Conservation (phyloP, 2,797 vertebrate species). For the Ptychobarbus kaznakovi region DNA sequence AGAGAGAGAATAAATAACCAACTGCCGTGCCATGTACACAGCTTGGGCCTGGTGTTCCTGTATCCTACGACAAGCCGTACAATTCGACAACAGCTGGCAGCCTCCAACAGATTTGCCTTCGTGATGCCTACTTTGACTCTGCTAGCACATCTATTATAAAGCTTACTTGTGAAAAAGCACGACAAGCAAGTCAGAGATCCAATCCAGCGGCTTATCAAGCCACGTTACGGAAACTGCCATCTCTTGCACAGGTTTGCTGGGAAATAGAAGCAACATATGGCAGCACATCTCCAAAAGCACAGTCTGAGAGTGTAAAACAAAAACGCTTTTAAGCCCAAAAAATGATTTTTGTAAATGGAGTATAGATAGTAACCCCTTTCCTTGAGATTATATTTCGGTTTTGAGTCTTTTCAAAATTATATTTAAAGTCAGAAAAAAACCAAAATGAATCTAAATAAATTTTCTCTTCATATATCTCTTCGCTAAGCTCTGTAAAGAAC, state of each 20-base stretch:
- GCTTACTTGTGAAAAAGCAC: slow-evolving; percentile 21
- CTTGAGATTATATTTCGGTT: too few species aligned
- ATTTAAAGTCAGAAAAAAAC: too few species aligned
- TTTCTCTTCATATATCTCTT: too few species aligned
- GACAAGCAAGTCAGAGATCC: slow-evolving; percentile 15
- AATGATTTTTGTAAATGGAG: too few species aligned
- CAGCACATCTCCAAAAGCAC: slow-evolving; percentile 11
- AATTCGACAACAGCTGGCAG: slow-evolving; percentile 35
- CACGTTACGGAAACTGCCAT: background rate
- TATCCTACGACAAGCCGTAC: background rate
- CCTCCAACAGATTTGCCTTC: slow-evolving; percentile 13
- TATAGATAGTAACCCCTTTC: too few species aligned
- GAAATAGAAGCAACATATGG: background rate
- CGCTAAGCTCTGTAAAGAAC: too few species aligned
- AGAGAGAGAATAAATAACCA: slow-evolving; percentile 10
- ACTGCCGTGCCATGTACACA: background rate
- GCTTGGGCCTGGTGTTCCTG: slow-evolving; percentile 17
- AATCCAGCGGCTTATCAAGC: slow-evolving; percentile 18
- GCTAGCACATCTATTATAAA: background rate
- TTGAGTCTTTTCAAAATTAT: too few species aligned
- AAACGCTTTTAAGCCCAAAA: slow-evolving; percentile 13
- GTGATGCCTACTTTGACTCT: slow-evolving; percentile 18
- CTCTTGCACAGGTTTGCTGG: background rate
- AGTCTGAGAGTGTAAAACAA: background rate
- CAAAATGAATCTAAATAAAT: too few species aligned